These are phyloP conservation scores for Oryzias curvinotus DNA, from an alignment of 2,113 vertebrate species.

Conservation along the genomic window DNA sequence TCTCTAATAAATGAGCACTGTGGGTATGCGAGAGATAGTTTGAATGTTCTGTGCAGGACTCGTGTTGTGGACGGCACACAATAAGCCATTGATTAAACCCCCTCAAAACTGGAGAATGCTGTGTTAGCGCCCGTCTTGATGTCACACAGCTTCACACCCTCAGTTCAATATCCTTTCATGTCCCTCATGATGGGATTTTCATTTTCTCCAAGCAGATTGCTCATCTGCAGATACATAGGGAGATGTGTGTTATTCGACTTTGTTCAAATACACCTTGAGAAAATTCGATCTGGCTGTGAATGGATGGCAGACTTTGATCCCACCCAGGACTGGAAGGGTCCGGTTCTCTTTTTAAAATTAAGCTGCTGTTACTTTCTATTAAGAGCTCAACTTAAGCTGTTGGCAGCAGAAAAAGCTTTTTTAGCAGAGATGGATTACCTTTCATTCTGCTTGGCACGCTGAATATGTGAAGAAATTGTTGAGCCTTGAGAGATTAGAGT, in stretches of 20 bases:
- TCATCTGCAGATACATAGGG: conserved; percentile 1
- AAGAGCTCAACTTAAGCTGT: conserved; percentile 56
- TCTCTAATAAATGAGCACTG: background rate
- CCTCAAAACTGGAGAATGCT: conserved; percentile 10
- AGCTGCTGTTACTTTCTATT: conserved; percentile 57
- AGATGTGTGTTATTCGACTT: conserved; percentile 10
- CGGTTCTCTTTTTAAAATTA: conserved; percentile 60
- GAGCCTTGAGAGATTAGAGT: conserved; percentile 54
- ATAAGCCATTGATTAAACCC: background rate
- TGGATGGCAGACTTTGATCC: conserved; percentile 54
- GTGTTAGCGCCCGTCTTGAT: background rate
- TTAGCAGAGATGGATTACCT: conserved; percentile 48
- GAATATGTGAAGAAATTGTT: conserved; percentile 53
- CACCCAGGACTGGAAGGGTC: conserved; percentile 48
- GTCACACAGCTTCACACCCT: conserved; percentile 5
- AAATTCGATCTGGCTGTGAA: conserved; percentile 60
- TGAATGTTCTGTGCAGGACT: conserved; percentile 1
- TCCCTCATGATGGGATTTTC: conserved; percentile 4
- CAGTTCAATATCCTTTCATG: background rate
- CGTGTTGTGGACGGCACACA: background rate
- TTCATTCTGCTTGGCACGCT: conserved; percentile 49
- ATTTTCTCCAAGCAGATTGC: background rate
- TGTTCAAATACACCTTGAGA: conserved; percentile 42
- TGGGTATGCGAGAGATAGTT: conserved; percentile 3
- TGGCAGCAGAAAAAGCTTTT: conserved; percentile 43